A percentile compares a stretch with the other conserved stretches of the same genome.
These are phyloP conservation scores for Volucella inflata DNA, from an alignment of 2,888 invertebrate genomes.

Conservation along the genomic window DNA sequence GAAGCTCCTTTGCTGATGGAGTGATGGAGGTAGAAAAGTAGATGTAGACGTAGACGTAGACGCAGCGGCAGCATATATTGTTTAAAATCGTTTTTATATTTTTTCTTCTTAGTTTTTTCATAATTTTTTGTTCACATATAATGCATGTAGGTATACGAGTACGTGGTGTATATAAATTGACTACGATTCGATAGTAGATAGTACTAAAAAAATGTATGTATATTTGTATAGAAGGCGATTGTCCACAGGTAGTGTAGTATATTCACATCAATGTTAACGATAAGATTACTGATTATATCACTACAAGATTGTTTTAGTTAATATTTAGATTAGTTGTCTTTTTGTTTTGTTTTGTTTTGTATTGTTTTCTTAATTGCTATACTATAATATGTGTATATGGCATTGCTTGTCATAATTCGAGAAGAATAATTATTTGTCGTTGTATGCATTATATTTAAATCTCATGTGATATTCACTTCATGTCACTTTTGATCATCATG, in stretches of 20 bases:
- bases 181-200: constrained; percentile 74
- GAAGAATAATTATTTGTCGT: constrained; percentile 70
- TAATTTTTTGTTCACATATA: constrained; percentile 61
- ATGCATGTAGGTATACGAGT: constrained; percentile 55
- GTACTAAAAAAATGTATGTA: constrained; percentile 69
- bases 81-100: not conserved
- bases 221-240: constrained; percentile 75
- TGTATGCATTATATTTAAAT: constrained; percentile 63
- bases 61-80: constrained; percentile 64
- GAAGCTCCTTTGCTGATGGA: constrained; percentile 69
- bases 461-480: constrained; percentile 44
- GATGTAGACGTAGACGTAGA: constrained; percentile 51
- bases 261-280: constrained; percentile 74
- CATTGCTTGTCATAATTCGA: constrained; percentile 81
- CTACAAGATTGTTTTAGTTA: constrained; percentile 60
- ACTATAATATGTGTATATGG: constrained; percentile 79
- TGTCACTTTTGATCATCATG: constrained; percentile 48
- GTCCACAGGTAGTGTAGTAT: constrained; percentile 75
- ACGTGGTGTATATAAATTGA: constrained; percentile 69
- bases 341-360: constrained; percentile 47
- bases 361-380: constrained; percentile 56
- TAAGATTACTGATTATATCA: constrained; percentile 72
- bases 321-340: constrained; percentile 44
- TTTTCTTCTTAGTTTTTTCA: constrained; percentile 24
- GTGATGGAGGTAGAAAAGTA: constrained; percentile 73